Base-by-base conservation (phyloP, 2,113 vertebrate genomes). In the Micronycteris hirsuta region DNA sequence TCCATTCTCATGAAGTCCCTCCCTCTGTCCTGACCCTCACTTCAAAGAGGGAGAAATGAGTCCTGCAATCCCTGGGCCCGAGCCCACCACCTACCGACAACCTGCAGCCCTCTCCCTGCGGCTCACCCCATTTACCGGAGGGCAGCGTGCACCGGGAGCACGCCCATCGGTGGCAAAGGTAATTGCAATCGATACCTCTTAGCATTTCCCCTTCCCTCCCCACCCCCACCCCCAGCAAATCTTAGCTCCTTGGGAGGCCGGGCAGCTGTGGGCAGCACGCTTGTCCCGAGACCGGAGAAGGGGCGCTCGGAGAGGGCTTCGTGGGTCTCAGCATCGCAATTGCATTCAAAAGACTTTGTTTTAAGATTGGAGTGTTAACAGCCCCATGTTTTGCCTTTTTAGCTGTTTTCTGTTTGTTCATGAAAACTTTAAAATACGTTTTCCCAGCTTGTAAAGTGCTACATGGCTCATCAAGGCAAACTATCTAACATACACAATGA, bases 131-230 rank as follows among this genome's bases (percentile, higher is more conserved):
- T 93, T 92, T 67, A 14, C 87, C 67, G 58, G 65, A 43, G 19
- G 41, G 9, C 41, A 41, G 70, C 33, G 61, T 58, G 91, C 90
- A 70, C 93, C 61, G 87, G 85, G 63, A 91, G 56, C 45, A 45
- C 71, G 63, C 52, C 12, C 58, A 65, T 82, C 93, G 24, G 89
- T 2, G 73, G 93, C 73, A 36, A 61, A 94, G 93, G 82, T 95
- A 93, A 89, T 91, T 95, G 96, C 67, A 85, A 94, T 97, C 85
- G 68, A 93, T 96, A 67, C 43, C 56, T 24, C 33, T 36, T 14
- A 52, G 54, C 9, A 24, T 58, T 73, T 92, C 17, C 14, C 76
- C 68, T 71, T 28, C 36, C 10, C 11, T 0, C 73, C 68, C 68
- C 26, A 20, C 52, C 52, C 52, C 52, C 52, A 20, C 19, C 19